Percentiles rank a stretch among this genome's conserved stretches.
phyloP scores from a whole-genome alignment of 2,113 vertebrate genomes.

The Cygnus buccinator region DNA sequence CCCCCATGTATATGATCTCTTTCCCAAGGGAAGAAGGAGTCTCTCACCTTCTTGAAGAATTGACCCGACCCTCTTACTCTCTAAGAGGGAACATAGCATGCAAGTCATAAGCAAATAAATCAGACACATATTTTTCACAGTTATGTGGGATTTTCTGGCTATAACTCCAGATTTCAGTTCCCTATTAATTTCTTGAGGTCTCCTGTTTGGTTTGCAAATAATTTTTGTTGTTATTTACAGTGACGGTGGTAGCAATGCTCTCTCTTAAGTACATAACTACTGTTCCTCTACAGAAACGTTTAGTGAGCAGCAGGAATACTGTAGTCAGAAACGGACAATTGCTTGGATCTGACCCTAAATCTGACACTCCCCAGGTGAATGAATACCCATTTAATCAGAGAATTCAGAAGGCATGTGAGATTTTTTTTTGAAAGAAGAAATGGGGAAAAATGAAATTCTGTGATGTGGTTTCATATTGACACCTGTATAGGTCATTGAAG shows the following conservation, averaged over 20 bases:
- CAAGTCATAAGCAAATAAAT: background rate
- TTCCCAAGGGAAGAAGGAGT: background rate
- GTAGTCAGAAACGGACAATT: background rate
- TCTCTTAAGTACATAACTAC: background rate
- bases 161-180: background rate
- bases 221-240: background rate
- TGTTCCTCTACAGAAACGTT: background rate
- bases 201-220: background rate
- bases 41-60: background rate
- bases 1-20: background rate
- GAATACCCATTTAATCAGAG: background rate
- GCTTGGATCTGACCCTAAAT: background rate
- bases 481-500: background rate
- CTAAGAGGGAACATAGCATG: background rate
- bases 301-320: accelerated
- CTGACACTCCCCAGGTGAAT: background rate
- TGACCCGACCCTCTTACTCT: background rate
- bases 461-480: background rate
- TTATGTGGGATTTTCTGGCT: background rate
- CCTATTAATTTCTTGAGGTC: background rate
- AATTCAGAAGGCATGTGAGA: background rate
- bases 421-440: background rate
- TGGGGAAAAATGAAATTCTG: background rate
- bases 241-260: background rate
- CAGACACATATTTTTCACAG: background rate